phyloP scores from a whole-genome alignment of 2,888 invertebrate genomes.

The Oxycera nigricornis region DNA sequence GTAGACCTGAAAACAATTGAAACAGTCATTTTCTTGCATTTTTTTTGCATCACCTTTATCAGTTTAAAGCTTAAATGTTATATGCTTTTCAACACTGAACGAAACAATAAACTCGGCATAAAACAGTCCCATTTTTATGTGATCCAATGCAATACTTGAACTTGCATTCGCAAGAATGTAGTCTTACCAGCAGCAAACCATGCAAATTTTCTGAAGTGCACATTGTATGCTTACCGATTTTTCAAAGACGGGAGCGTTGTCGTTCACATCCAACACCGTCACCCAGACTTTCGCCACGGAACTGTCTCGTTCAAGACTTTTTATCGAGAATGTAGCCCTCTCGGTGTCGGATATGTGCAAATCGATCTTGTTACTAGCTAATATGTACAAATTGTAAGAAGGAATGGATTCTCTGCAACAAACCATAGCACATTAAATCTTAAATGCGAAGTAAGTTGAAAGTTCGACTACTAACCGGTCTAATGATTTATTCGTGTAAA shows the following conservation, averaged over 20 bases:
- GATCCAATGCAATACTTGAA: too few species aligned
- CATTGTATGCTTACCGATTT: slow-evolving; percentile 57
- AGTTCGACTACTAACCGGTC: slow-evolving; percentile 67
- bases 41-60: not conserved
- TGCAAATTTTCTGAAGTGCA: too few species aligned
- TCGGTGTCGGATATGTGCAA: slow-evolving; percentile 68
- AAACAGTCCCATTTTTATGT: too few species aligned
- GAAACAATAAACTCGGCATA: too few species aligned
- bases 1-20: slow-evolving; percentile 51
- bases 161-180: too few species aligned
- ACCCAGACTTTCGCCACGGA: slow-evolving; percentile 77
- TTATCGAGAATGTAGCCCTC: slow-evolving; percentile 62
- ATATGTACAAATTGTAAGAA: slow-evolving; percentile 77
- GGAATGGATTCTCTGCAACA: slow-evolving; percentile 72
- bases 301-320: slow-evolving; percentile 66
- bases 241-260: slow-evolving; percentile 80
- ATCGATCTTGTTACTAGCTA: slow-evolving; percentile 85
- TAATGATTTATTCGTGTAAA: slow-evolving; percentile 79
- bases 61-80: too few species aligned
- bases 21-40: not conserved
- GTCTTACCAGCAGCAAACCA: too few species aligned
- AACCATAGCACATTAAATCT: not conserved
- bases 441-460: not conserved
- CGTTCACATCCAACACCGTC: slow-evolving; percentile 81
- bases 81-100: too few species aligned